These are phyloP conservation scores for cattle (Bos taurus) DNA, from an alignment of 2,113 vertebrate genomes.

Conservation along the genomic window ARS-UCD2.0 NC_037336.1:26508501-26509000, in stretches of 20 bases:
- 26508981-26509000: neutral
- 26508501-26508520: neutral
- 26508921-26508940: no score
- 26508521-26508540: neutral
- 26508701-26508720: neutral
- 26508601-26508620: neutral
- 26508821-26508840: neutral
- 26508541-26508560: slow-evolving; percentile 6
- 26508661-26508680: neutral
- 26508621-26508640: neutral
- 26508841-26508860: neutral
- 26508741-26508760: neutral
- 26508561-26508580: neutral
- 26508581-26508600: neutral
- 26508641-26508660: neutral
- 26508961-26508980: neutral
- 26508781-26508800: neutral
- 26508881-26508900: neutral
- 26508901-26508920: rapidly evolving
- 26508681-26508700: neutral
- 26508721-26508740: neutral
- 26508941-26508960: neutral
- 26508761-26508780: neutral
- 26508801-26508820: neutral
- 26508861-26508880: neutral